Base-by-base conservation (phyloP, 2,113 vertebrate genomes). In the Rhea pennata region DNA sequence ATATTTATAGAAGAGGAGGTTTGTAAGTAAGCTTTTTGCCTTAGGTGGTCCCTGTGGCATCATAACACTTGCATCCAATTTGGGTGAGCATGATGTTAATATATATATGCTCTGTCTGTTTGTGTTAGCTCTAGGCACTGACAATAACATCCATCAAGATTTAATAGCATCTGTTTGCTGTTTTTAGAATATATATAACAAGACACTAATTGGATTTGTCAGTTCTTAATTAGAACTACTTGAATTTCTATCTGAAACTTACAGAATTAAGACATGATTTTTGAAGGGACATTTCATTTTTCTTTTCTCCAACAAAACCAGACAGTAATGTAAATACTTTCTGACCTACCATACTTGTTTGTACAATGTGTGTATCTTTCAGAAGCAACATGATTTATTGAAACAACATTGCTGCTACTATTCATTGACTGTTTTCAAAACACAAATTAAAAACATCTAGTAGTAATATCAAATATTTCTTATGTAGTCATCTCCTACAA, bases 191-290 rank as follows among this genome's bases (percentile, higher is more conserved):
- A 84, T 70, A 42, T 53, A 80, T 67, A 92, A 27, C 23, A 74
- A 87, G 67, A 89, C 46, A 74, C 23, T 92, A 89, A 93, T 95
- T 95, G 72, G 19, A 5, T 79, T 90, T 87, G 84, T 74, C 71
- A 90, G 65, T 84, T 93, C 75, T 89, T 94, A 94, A 93, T 96
- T 92, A 95, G 46, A 84, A 20, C 23, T 48, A 33, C 72, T 93
- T 78, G 29, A 64, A 12, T 56, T 58, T 82, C 14, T 73, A 74
- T 61, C 11, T 94, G 54, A 79, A 91, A 64, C n/a, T 75, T 91
- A 46, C 2, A 31, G 23, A 84, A 88, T 46, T 51, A 31, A 73
- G 4, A 21, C 16, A 42, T 24, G 29, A 15, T 64, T 80, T 4
- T 84, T 54, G 24, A 88, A 92, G 31, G 21, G 5, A n/a, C 2